These are phyloP conservation scores for Drosophila kohkoa DNA, from an alignment of 1,140 invertebrate genomes.

Conservation along the genomic window DNA sequence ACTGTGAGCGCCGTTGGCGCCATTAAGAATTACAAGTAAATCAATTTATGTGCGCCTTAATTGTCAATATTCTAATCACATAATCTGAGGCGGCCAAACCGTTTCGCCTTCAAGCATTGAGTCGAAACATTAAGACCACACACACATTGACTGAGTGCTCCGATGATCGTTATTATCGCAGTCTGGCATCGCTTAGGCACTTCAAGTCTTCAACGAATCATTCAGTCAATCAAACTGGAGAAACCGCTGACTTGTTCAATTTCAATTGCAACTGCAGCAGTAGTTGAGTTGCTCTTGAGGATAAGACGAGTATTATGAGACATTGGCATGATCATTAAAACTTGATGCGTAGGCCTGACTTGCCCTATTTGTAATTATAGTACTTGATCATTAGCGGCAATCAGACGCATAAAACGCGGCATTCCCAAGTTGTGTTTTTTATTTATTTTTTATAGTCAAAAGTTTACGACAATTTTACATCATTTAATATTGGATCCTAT, in stretches of 20 bases:
- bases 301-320: constrained; percentile 6
- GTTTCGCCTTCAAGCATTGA: constrained; percentile 56
- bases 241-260: constrained; percentile 49
- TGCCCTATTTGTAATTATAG: constrained; percentile 38
- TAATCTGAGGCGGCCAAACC: constrained; percentile 61
- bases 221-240: constrained; percentile 64
- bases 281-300: constrained; percentile 42
- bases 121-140: constrained; percentile 61
- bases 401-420: constrained; percentile 34
- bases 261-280: background rate
- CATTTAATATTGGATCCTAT: constrained; percentile 21
- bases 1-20: constrained; percentile 44
- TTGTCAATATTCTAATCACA: constrained; percentile 82
- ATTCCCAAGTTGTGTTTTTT: constrained; percentile 9
- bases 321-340: constrained; percentile 32
- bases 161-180: constrained; percentile 56
- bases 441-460: background rate
- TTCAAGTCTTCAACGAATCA: constrained; percentile 46
- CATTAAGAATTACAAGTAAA: constrained; percentile 75
- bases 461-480: constrained; percentile 30
- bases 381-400: constrained; percentile 61
- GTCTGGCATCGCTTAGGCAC: constrained; percentile 68
- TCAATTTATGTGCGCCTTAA: constrained; percentile 71
- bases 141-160: constrained; percentile 20
- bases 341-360: constrained; percentile 8